Evolutionary conservation across 2,113 vertebrate species (phyloP).

Genomic region (Crotophaga sulcirostris): DNA sequence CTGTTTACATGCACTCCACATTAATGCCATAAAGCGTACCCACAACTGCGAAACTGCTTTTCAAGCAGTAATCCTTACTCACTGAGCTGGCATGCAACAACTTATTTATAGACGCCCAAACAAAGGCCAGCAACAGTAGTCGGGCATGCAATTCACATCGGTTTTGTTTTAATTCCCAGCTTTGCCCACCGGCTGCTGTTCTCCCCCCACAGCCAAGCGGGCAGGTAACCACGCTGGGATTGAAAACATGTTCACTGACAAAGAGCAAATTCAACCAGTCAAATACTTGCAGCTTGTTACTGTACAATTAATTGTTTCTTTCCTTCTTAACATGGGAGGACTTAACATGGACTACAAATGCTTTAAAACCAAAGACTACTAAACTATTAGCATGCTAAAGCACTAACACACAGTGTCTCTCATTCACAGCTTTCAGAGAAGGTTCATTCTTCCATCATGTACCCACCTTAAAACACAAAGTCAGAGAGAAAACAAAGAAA

Average conservation of each 20-base stretch:
- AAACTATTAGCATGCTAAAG: neutral
- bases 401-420: neutral
- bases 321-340: neutral
- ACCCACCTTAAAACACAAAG: neutral
- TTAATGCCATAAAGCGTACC: neutral
- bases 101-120: slow-evolving; percentile 51
- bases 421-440: neutral
- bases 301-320: neutral
- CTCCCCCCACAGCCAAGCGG: neutral
- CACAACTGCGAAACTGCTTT: neutral
- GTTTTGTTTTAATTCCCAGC: neutral
- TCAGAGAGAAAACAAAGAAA: neutral
- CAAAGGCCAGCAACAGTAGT: slow-evolving; percentile 30
- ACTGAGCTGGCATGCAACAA: slow-evolving; percentile 9
- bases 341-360: neutral
- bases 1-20: neutral
- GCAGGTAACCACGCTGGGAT: neutral
- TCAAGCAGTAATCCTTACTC: slow-evolving; percentile 25
- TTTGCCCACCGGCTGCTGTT: neutral
- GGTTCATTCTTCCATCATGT: neutral
- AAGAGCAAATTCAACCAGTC: neutral
- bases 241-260: neutral
- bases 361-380: neutral
- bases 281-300: neutral
- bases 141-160: neutral